Base-by-base conservation (phyloP, 2,888 invertebrate genomes). In the Entomobrya multifasciata region DNA sequence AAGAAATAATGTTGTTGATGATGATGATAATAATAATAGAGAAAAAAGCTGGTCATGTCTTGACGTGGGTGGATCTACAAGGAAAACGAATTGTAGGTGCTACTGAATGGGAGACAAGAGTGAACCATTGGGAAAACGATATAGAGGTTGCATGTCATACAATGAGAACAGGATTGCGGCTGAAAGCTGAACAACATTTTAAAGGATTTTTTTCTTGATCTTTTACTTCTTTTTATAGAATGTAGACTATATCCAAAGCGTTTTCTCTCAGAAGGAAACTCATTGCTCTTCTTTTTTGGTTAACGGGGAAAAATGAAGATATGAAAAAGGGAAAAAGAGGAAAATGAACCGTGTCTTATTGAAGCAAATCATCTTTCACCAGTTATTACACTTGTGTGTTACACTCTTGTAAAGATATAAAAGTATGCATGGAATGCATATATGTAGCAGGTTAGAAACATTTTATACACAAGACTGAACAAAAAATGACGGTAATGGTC, bases 301-400 rank as follows among this genome's bases (percentile, higher is more conserved):
- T 20, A 72, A 84, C 10, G 13, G n/a, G 47, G 27, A 74, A n/a
- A 74, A 22, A 47, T 70, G 15, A 20, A 27, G 22, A 25, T 10
- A 77, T 52, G 60, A 41, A 49, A n/a, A n/a, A 67, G 55, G 72
- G 78, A 52, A 79, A n/a, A 72, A 72, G 36, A 67, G 52, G 88
- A 88, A 87, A 88, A 88, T 87, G 88, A 88, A 85, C 76, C 88
- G 88, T 88, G 81, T 87, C 88, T 87, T 55, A 88, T 85, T 87
- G 77, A 86, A 83, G 86, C 82, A 86, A 88, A 84, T 87, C 87
- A 83, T 87, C 72, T 86, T 88, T 88, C 86, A 80, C 80, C 72
- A 57, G 72, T 67, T 80, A 80, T 80, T 80, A 67, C 67, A 36
- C 67, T 67, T 80, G 55, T n/a, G n/a, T 41, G 52, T 79, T 80